Evolutionary conservation across 2,888 invertebrate species (phyloP).

Genomic region (Pandemis cinnamomeana): DNA sequence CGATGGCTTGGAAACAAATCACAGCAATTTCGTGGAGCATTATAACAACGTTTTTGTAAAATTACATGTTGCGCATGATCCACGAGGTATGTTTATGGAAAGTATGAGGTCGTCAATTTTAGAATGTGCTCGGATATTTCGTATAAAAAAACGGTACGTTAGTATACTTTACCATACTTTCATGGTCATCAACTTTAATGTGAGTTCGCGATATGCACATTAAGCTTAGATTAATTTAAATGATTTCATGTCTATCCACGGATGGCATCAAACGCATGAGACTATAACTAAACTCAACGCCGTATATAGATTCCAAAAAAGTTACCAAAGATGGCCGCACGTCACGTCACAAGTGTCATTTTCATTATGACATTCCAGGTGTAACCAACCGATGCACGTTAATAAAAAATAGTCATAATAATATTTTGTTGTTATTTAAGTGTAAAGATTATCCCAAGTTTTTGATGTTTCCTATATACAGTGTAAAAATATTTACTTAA

Average conservation of each 20-base stretch:
- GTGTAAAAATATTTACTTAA: too few relatives aligned
- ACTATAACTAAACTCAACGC: too few relatives aligned
- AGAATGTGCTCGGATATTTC: constrained; percentile 50
- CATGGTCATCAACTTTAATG: constrained; percentile 38
- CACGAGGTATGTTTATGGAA: constrained; percentile 72
- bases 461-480: too few relatives aligned
- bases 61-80: constrained; percentile 68
- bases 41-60: constrained; percentile 78
- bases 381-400: too few relatives aligned
- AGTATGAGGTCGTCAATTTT: constrained; percentile 59
- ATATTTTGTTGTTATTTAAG: too few relatives aligned
- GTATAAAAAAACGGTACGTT: constrained; percentile 35
- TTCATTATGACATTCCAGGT: too few relatives aligned
- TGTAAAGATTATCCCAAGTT: too few relatives aligned
- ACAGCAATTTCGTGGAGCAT: constrained; percentile 75
- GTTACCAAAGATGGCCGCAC: too few relatives aligned
- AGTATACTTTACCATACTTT: constrained; percentile 31
- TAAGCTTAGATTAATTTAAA: constrained; percentile 40
- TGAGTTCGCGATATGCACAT: constrained; percentile 40
- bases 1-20: constrained; percentile 72
- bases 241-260: constrained; percentile 24
- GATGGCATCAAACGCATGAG: neutral
- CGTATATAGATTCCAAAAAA: too few relatives aligned
- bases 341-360: too few relatives aligned
- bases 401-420: too few relatives aligned